Evolutionary conservation across 2,888 invertebrate genomes (phyloP), one percentile per base, ranked within the genome.

Genomic region (Rutpela maculata): DNA sequence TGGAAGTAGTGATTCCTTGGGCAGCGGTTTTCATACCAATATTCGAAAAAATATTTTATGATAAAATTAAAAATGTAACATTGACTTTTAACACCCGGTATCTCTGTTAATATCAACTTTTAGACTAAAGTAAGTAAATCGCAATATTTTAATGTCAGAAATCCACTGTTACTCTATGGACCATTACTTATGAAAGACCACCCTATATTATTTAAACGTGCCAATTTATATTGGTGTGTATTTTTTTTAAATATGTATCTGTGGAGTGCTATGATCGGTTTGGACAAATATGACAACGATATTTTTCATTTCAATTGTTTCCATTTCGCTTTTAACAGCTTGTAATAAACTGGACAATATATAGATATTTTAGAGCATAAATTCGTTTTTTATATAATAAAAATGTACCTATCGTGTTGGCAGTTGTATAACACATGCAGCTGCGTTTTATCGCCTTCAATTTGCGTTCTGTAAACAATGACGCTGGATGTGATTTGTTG

Each of bases 381-480:
- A 67, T 50, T 12, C 18, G 50, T 55, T 50, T 56, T 66, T 67
- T 67, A 55, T 55, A 67, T 67, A 67, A 67, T 31, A 50, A 31
- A 67, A 67, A 50, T 50, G 56, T 67, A 56, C 67, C 50, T 50
- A 67, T 56, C 67, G 67, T 43, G 50, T 63, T 63, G 62, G 62
- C 62, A 63, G 62, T 63, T 35, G 62, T 63, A 35, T 63, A 63
- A 35, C 55, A 26, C 12, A 75, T 77, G 81, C 81, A 81, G 77
- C 81, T 81, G 81, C 78, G 70, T 77, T 79, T 74, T 79, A 79
- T 79, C 70, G 79, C 63, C 76, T 76, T 70, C 81, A 79, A 79
- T 81, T 81, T 79, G 74, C 76, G 71, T 76, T 70, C 73, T 78
- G 81, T 79, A 81, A 81, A 81, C 81, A 78, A 81, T 65, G 56